Evolutionary conservation across 2,888 invertebrate genomes (phyloP).

Genomic region (Drosophila parthenogenetica): DNA sequence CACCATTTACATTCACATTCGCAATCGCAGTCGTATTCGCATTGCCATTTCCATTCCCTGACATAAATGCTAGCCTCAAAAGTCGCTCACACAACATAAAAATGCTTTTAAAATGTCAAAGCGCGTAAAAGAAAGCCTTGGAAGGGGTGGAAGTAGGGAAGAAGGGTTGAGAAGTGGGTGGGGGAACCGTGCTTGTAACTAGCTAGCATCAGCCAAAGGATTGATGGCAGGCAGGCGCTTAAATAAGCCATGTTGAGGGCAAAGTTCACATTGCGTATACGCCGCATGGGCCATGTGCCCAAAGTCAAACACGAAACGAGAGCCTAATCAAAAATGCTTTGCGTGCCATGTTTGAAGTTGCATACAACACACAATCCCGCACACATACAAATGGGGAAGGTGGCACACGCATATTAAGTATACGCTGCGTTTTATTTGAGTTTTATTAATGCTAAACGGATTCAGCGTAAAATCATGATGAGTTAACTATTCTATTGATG

Average conservation of each 20-base stretch:
- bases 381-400: constrained; percentile 1
- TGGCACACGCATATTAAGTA: constrained; percentile 42
- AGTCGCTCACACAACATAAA: constrained; percentile 72
- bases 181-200: constrained; percentile 1
- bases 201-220: constrained; percentile 62
- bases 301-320: constrained; percentile 65
- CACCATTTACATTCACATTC: constrained; percentile 23
- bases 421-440: constrained; percentile 50
- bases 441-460: constrained; percentile 67
- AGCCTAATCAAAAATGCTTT: constrained; percentile 80
- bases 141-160: constrained; percentile 27
- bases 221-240: constrained; percentile 72
- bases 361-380: constrained; percentile 31
- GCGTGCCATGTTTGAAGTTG: constrained; percentile 68
- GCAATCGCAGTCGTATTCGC: constrained; percentile 10
- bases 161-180: background rate
- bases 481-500: constrained; percentile 50
- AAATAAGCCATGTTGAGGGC: constrained; percentile 52
- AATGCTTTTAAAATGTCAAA: constrained; percentile 81
- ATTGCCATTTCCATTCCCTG: constrained; percentile 20
- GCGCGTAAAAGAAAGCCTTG: constrained; percentile 66
- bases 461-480: constrained; percentile 28
- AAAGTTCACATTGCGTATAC: constrained; percentile 74
- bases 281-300: constrained; percentile 45
- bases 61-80: constrained; percentile 65